Percentiles rank a stretch among this genome's conserved stretches.
Evolutionary conservation across 2,113 vertebrate genomes (phyloP).

Genomic region (Phycodurus eques): DNA sequence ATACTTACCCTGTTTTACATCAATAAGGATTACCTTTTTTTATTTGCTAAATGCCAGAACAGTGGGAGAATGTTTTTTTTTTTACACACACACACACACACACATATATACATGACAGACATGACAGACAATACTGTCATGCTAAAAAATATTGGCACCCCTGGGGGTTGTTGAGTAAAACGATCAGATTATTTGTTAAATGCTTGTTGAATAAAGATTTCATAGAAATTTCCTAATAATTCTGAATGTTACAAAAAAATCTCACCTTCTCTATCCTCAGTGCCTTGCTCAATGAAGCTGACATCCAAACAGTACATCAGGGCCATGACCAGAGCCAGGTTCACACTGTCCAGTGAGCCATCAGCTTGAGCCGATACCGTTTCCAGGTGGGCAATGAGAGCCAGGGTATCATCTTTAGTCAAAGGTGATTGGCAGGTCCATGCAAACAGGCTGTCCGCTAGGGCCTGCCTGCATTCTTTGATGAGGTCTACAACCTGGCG

Average conservation of each 20-base stretch:
- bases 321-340: slow-evolving; percentile 89
- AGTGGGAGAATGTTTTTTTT: no score
- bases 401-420: slow-evolving; percentile 88
- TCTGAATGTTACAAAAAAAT: background rate
- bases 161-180: no score
- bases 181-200: background rate
- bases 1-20: no score
- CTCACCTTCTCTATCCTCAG: slow-evolving; percentile 90
- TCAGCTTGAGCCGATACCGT: slow-evolving; percentile 87
- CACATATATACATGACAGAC: no score
- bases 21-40: no score
- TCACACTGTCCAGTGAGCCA: slow-evolving; percentile 87
- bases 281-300: slow-evolving; percentile 88
- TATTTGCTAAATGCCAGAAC: no score
- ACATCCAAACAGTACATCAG: slow-evolving; percentile 95
- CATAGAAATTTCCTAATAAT: background rate
- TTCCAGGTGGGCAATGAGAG: slow-evolving; percentile 89
- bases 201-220: background rate
- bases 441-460: slow-evolving; percentile 91
- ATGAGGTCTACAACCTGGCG: slow-evolving; percentile 90
- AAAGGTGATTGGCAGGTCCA: slow-evolving; percentile 97
- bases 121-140: no score
- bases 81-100: no score
- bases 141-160: no score
- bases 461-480: slow-evolving; percentile 86